Conservation (phyloP, 2,888 invertebrate genomes). For the Nymphalis c-album region DNA sequence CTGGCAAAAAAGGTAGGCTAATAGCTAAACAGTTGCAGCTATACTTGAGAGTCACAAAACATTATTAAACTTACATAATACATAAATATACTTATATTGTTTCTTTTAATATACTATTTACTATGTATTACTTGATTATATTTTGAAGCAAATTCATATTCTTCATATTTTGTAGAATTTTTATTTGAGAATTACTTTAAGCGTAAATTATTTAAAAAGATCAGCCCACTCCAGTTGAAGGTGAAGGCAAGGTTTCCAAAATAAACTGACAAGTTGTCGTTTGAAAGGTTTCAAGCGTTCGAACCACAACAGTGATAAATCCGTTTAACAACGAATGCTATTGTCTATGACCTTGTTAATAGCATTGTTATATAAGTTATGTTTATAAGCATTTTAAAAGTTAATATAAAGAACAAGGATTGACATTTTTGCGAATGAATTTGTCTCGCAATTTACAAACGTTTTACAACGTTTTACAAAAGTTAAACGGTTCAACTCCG, state of each 20-base stretch:
- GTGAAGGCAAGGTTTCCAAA: slow-evolving; percentile 51
- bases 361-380: slow-evolving; percentile 20
- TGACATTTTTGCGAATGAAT: not conserved
- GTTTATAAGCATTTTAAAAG: not conserved
- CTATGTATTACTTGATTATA: too few species aligned
- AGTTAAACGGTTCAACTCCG: too few species aligned
- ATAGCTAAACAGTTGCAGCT: not conserved
- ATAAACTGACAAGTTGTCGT: slow-evolving; percentile 53
- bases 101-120: too few species aligned
- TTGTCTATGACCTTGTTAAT: slow-evolving; percentile 39
- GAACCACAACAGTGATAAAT: slow-evolving; percentile 55
- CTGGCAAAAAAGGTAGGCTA: slow-evolving; percentile 76
- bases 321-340: slow-evolving; percentile 52
- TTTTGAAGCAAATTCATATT: not conserved
- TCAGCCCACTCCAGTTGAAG: not conserved
- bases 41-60: too few species aligned
- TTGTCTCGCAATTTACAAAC: too few species aligned
- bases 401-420: not conserved
- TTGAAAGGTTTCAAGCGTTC: slow-evolving; percentile 68
- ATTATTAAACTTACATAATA: too few species aligned
- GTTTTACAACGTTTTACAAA: too few species aligned
- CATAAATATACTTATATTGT: too few species aligned
- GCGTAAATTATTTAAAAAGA: not conserved
- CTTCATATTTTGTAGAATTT: not conserved
- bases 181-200: not conserved